A percentile compares a stretch with the other conserved stretches of the same genome.
phyloP scores from a whole-genome alignment of 2,113 vertebrate species.

The Paedocypris sp. region DNA sequence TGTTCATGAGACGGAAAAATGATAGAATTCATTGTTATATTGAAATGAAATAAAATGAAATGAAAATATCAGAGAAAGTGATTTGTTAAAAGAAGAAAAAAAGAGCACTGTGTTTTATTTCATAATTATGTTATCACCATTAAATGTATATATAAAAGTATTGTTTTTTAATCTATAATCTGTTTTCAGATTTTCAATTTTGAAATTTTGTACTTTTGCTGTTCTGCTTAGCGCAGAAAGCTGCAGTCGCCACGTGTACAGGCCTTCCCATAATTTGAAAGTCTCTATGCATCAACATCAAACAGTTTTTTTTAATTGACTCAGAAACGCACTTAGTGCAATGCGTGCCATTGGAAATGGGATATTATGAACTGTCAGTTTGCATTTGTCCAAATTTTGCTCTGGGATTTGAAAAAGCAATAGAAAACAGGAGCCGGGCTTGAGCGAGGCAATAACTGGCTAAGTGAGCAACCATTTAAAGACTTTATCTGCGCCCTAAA shows the following conservation, averaged over 20 bases:
- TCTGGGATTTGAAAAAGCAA: slow-evolving; percentile 36
- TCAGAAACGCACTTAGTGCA: slow-evolving; percentile 51
- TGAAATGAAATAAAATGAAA: no score
- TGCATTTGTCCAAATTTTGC: slow-evolving; percentile 47
- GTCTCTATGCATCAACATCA: slow-evolving; percentile 55
- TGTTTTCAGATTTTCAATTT: no score
- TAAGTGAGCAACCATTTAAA: slow-evolving; percentile 17
- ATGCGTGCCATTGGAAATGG: slow-evolving; percentile 45
- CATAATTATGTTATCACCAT: no score
- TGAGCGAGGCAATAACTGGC: not conserved
- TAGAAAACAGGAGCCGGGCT: slow-evolving; percentile 7
- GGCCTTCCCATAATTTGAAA: slow-evolving; percentile 40
- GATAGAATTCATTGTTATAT: no score
- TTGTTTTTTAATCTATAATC: not conserved
- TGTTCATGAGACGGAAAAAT: no score
- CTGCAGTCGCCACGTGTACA: slow-evolving; percentile 17
- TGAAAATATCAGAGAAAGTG: no score
- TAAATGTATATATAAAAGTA: no score
- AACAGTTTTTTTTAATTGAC: slow-evolving; percentile 55
- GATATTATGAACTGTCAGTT: slow-evolving; percentile 57
- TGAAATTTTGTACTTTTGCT: no score
- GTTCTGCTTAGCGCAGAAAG: not conserved
- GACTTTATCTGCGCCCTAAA: slow-evolving; percentile 21
- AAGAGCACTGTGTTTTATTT: no score
- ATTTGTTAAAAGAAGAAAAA: not conserved